A percentile compares a stretch with the other conserved stretches of the same genome.
Conservation (phyloP, 1,140 invertebrate genomes). For the Bombus confusus region DNA sequence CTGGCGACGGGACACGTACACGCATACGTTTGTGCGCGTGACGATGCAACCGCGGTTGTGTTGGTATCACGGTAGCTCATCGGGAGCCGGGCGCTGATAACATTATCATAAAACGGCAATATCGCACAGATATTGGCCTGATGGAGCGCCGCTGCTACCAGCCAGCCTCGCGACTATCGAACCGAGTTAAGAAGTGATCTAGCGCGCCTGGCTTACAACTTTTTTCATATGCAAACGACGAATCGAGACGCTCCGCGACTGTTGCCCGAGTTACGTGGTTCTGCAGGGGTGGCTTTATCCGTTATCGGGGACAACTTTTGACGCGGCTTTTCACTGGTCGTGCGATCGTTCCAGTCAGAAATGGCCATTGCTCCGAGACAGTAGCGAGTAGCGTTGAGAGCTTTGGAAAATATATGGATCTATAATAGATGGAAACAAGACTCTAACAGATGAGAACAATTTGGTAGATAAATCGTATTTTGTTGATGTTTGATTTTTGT, state of each 20-base stretch:
- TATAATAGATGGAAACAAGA: too few species aligned
- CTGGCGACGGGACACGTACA: constrained; percentile 31
- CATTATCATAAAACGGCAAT: constrained; percentile 83
- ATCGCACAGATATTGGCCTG: constrained; percentile 75
- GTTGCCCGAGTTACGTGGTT: too few species aligned
- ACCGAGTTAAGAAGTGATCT: constrained; percentile 64
- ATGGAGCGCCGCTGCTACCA: constrained; percentile 44
- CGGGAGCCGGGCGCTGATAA: constrained; percentile 79
- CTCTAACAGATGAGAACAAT: too few species aligned
- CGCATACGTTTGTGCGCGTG: constrained; percentile 42
- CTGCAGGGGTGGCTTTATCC: background rate
- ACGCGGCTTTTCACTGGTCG: background rate
- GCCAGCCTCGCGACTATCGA: constrained; percentile 36
- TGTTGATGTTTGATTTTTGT: too few species aligned
- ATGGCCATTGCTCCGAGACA: too few species aligned
- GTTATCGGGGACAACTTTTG: constrained; percentile 1
- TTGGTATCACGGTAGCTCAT: constrained; percentile 79
- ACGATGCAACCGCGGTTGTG: constrained; percentile 47
- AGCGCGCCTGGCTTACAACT: constrained; percentile 55
- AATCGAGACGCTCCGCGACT: too few species aligned
- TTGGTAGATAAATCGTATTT: too few species aligned
- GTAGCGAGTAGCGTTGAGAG: too few species aligned
- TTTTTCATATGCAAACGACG: constrained; percentile 58
- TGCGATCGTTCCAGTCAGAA: background rate
- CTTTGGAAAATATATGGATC: too few species aligned